Evolutionary conservation across 2,888 invertebrate genomes (phyloP), one percentile per base, ranked within the genome.

Genomic region (Neuroscelio doddi): DNA sequence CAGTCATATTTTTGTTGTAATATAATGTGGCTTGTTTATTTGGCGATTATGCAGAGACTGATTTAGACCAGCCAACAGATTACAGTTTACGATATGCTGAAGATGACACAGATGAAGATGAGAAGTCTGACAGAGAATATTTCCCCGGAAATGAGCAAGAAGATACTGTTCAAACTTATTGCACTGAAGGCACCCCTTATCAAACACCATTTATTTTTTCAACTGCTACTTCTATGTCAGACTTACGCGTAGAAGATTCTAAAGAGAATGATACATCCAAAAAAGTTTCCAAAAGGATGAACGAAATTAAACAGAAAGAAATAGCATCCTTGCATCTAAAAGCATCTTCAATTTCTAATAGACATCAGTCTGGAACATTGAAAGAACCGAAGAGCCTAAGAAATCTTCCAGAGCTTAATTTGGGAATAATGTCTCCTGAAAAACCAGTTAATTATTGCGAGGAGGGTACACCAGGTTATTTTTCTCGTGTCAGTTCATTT

Each of bases 1-100:
- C 15, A n/a, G n/a, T n/a, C n/a, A n/a, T n/a, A n/a, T n/a, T n/a
- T n/a, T n/a, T n/a, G n/a, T n/a, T n/a, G n/a, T n/a, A 57, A n/a
- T n/a, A n/a, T 4, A 80, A 83, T 57, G 75, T 77, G 0, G 77
- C n/a, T n/a, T n/a, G 79, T 58, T 58, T 80, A 12, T 85, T 81
- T 56, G 89, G 90, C 1, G 90, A 92, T 80, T 94, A 94, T 81
- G 93, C 95, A 34, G 95, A 96, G 85, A 95, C 95, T 0, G 96
- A 96, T 85, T 85, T 96, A 45, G 95, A 95, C 83, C 96, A 96
- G 81, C 95, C 95, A 0, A 96, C 96, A 0, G 94, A 97, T 85
- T 97, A 95, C 80, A 96, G 96, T 69, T 85, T 96, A 56, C 89
- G 94, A 17, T 97, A 96, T 81, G 93, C 93, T 0, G 96, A 96